These are phyloP conservation scores for Gobionotothen gibberifrons DNA, from an alignment of 2,797 vertebrate species.

Conservation along the genomic window DNA sequence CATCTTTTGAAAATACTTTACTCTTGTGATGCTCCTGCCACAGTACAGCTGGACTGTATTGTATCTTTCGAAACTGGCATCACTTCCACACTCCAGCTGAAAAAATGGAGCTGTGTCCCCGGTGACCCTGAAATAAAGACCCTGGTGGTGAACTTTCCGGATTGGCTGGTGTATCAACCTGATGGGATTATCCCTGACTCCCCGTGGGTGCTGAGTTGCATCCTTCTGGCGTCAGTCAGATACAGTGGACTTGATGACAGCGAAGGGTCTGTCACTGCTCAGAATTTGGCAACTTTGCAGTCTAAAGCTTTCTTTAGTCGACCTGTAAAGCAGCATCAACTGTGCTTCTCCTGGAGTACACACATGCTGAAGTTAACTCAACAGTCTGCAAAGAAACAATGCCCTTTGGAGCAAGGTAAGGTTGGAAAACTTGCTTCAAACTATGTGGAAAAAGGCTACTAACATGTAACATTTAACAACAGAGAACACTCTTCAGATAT, in stretches of 20 bases:
- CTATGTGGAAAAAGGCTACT: background rate
- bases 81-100: conserved; percentile 59
- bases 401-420: conserved; percentile 82
- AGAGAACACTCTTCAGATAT: background rate
- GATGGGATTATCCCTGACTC: conserved; percentile 79
- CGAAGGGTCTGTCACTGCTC: conserved; percentile 40
- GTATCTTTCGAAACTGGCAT: conserved; percentile 75
- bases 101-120: conserved; percentile 78
- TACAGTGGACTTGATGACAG: conserved; percentile 34
- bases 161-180: conserved; percentile 84
- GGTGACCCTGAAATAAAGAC: conserved; percentile 45
- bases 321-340: conserved; percentile 79
- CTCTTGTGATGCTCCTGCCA: conserved; percentile 73
- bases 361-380: conserved; percentile 62
- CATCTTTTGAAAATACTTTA: conserved; percentile 72
- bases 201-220: conserved; percentile 77
- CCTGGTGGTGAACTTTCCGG: conserved; percentile 78
- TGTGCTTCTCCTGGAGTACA: conserved; percentile 77
- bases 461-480: background rate
- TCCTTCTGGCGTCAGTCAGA: conserved; percentile 78
- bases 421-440: background rate
- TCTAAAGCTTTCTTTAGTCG: conserved; percentile 69
- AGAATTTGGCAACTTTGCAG: conserved; percentile 64
- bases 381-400: conserved; percentile 62
- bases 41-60: conserved; percentile 77